Conservation (phyloP, 1,140 invertebrate species). For the Oscheius sp. region DNA sequence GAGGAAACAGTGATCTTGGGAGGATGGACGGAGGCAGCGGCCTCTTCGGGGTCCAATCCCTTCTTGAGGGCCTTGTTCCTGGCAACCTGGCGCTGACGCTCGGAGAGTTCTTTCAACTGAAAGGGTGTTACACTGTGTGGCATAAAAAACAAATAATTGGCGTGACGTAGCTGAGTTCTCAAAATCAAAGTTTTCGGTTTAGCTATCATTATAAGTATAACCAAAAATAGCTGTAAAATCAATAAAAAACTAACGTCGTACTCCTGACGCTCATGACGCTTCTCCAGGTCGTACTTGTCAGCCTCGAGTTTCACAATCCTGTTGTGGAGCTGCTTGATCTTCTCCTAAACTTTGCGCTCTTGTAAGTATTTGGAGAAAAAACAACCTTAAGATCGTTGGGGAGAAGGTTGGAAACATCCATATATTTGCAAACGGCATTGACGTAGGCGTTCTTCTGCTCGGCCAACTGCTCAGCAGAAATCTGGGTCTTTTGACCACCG, state of each 20-base stretch:
- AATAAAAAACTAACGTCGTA: slow-evolving; percentile 80
- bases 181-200: too few species aligned
- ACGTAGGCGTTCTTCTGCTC: slow-evolving; percentile 37
- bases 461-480: slow-evolving; percentile 23
- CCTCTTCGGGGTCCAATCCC: slow-evolving; percentile 82
- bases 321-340: slow-evolving; percentile 74
- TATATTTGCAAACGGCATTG: slow-evolving; percentile 44
- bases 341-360: too few species aligned
- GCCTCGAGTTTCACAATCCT: slow-evolving; percentile 92
- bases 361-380: too few species aligned
- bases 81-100: slow-evolving; percentile 94
- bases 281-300: slow-evolving; percentile 99
- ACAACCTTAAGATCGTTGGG: slow-evolving; percentile 57
- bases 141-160: too few species aligned
- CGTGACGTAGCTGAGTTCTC: too few species aligned
- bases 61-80: slow-evolving; percentile 93
- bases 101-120: slow-evolving; percentile 94
- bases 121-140: slow-evolving; percentile 34
- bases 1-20: slow-evolving; percentile 98
- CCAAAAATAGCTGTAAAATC: neutral
- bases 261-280: slow-evolving; percentile 97
- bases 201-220: too few species aligned
- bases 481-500: neutral
- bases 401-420: slow-evolving; percentile 47
- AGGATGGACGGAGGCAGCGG: slow-evolving; percentile 47